phyloP scores from a whole-genome alignment of 2,888 invertebrate genomes.

The Drosophila atripex region DNA sequence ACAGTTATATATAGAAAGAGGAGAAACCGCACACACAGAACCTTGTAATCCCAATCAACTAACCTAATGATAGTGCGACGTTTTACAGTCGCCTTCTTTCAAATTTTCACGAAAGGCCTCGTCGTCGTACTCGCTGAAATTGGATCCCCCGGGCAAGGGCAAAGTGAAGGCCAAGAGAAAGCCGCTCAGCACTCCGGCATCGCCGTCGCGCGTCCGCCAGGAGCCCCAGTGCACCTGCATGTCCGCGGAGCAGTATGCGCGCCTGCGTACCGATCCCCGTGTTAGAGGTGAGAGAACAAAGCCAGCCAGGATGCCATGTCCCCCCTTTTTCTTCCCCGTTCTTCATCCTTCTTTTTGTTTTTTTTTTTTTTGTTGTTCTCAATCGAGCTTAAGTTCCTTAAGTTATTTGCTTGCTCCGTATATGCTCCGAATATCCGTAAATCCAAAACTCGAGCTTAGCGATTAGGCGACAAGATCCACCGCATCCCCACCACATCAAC shows the following conservation, averaged over 20 bases:
- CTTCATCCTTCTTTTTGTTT: not conserved
- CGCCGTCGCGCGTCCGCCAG: slow-evolving; percentile 90
- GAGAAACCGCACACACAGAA: slow-evolving; percentile 84
- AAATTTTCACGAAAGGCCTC: slow-evolving; percentile 99
- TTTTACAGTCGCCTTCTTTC: slow-evolving; percentile 97
- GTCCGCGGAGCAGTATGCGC: slow-evolving; percentile 95
- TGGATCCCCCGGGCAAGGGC: slow-evolving; percentile 94
- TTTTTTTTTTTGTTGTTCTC: not conserved
- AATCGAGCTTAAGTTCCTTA: not conserved
- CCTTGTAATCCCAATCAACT: slow-evolving; percentile 85
- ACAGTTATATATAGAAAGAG: slow-evolving; percentile 48
- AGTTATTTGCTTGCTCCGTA: slow-evolving; percentile 14
- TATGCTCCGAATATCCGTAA: slow-evolving; percentile 1
- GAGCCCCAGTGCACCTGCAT: slow-evolving; percentile 98
- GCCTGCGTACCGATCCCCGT: slow-evolving; percentile 86
- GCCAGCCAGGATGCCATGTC: not conserved
- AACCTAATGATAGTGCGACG: slow-evolving; percentile 86
- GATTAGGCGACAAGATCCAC: slow-evolving; percentile 50
- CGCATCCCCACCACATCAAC: slow-evolving; percentile 74
- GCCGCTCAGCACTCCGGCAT: slow-evolving; percentile 96
- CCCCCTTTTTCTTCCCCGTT: not conserved
- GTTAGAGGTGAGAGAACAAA: slow-evolving; percentile 80
- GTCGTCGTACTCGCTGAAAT: slow-evolving; percentile 97
- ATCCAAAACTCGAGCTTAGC: slow-evolving; percentile 21
- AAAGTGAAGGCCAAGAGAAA: slow-evolving; percentile 95